Conservation (phyloP, 2,888 invertebrate species). For the Tenthredo notha region DNA sequence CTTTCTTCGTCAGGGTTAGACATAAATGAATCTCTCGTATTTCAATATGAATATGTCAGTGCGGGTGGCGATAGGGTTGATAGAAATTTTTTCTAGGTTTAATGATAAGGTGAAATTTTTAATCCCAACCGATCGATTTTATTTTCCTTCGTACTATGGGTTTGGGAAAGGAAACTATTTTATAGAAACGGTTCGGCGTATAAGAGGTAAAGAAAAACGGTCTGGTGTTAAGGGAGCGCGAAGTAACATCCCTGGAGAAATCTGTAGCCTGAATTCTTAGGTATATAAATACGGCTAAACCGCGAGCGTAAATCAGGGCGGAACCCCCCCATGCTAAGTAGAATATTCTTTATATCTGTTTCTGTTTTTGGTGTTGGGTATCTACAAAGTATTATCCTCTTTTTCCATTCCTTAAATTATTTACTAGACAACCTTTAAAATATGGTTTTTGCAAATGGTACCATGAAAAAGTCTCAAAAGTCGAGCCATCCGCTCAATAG, state of each 20-base stretch:
- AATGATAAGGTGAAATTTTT: not conserved
- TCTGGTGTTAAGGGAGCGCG: not conserved
- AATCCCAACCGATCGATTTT: not conserved
- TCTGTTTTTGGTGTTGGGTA: constrained; percentile 26
- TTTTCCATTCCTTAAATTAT: not conserved
- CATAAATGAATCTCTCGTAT: not conserved
- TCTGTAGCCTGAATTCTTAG: constrained; percentile 44
- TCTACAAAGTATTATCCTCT: not conserved
- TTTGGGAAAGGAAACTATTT: not conserved
- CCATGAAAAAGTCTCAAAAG: not conserved
- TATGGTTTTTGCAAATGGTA: not conserved
- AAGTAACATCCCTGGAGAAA: constrained; percentile 40
- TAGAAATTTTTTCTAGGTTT: not conserved
- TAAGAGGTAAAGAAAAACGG: not conserved
- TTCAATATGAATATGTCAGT: not conserved
- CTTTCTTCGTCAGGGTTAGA: too few species aligned
- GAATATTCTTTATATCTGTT: constrained; percentile 43
- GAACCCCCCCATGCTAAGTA: constrained; percentile 46
- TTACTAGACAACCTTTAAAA: constrained; percentile 39
- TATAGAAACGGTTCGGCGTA: not conserved
- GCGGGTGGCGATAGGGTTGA: not conserved
- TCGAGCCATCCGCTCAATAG: not conserved
- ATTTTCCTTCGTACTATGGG: not conserved
- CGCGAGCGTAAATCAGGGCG: constrained; percentile 43
- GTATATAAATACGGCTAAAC: constrained; percentile 48